Percentiles rank a stretch among this genome's conserved stretches.
phyloP scores from a whole-genome alignment of 2,797 vertebrate genomes.

The Eospalax fontanierii region DNA sequence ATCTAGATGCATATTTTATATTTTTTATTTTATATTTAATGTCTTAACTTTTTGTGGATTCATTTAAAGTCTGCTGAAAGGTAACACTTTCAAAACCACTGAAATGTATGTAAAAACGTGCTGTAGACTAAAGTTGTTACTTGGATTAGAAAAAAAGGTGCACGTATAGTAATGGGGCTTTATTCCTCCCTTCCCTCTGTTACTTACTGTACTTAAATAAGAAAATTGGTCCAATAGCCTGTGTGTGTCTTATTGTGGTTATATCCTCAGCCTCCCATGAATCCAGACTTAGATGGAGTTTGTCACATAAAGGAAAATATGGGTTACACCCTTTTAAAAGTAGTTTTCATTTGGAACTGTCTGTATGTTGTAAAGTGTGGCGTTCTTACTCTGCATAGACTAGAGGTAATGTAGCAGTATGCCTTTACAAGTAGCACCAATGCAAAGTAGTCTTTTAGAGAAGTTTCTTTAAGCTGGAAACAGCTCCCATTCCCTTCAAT shows the following conservation, averaged over 20 bases:
- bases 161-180: background rate
- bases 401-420: background rate
- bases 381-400: background rate
- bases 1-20: constrained; percentile 86
- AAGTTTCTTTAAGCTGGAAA: background rate
- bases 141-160: constrained; percentile 69
- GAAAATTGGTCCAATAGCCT: background rate
- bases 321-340: background rate
- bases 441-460: background rate
- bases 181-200: background rate
- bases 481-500: background rate
- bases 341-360: background rate
- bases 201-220: background rate
- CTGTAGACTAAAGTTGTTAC: constrained; percentile 84
- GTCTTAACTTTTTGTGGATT: constrained; percentile 86
- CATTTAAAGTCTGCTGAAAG: constrained; percentile 84
- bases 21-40: constrained; percentile 85
- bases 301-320: background rate
- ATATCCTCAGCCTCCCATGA: background rate
- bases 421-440: background rate
- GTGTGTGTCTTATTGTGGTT: background rate
- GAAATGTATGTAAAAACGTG: constrained; percentile 83
- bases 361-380: background rate
- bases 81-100: constrained; percentile 90
- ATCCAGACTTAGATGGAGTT: background rate